These are phyloP conservation scores for Agriopis aurantiaria DNA, from an alignment of 2,888 invertebrate genomes.

Conservation along the genomic window DNA sequence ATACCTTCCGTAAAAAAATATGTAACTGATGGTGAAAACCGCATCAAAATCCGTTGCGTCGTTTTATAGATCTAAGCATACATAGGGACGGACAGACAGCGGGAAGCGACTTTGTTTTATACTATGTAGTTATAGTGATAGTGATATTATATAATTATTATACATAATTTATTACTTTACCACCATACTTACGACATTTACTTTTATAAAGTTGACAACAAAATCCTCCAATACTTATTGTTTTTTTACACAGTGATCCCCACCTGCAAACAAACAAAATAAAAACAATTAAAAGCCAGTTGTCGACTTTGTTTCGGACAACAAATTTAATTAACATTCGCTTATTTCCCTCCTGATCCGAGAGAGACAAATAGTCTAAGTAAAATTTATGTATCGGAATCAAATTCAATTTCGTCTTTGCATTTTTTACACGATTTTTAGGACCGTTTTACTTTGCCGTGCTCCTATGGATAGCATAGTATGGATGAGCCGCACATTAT, in stretches of 20 bases:
- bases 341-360: conserved; percentile 81
- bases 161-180: no score
- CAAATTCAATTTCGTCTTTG: conserved; percentile 85
- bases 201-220: no score
- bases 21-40: no score
- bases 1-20: no score
- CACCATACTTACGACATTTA: no score
- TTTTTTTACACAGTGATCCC: conserved; percentile 10
- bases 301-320: conserved; percentile 72
- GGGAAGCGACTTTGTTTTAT: no score
- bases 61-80: no score
- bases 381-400: conserved; percentile 86
- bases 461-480: conserved; percentile 53
- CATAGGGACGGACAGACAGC: no score
- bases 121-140: no score
- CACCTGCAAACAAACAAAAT: conserved; percentile 48
- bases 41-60: no score
- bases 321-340: conserved; percentile 83
- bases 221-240: neutral
- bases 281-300: conserved; percentile 75
- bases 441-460: conserved; percentile 68
- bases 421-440: conserved; percentile 83
- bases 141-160: no score
- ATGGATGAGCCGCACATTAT: conserved; percentile 57
- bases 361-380: conserved; percentile 84